These are phyloP conservation scores for Rhorus exstirpatorius DNA, from an alignment of 2,888 invertebrate species.

Conservation along the genomic window DNA sequence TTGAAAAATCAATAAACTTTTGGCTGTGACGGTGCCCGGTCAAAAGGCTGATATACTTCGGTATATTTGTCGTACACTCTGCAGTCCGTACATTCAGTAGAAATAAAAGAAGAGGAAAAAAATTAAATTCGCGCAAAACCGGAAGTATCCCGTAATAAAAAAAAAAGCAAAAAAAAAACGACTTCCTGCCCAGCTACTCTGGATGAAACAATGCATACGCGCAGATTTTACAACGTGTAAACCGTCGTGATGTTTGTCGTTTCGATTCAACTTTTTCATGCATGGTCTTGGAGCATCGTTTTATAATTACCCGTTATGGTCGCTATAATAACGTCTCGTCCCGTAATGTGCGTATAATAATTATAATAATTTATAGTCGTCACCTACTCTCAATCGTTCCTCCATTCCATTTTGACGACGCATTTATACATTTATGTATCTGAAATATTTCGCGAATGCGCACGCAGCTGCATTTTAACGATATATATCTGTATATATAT, in stretches of 20 bases:
- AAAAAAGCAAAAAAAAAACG: slow-evolving; percentile 75
- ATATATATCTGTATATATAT: neutral
- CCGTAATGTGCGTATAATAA: slow-evolving; percentile 11
- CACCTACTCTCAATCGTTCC: slow-evolving; percentile 22
- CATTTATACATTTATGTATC: too few relatives aligned
- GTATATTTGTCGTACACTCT: slow-evolving; percentile 10
- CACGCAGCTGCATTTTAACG: neutral
- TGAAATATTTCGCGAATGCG: neutral
- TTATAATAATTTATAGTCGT: slow-evolving; percentile 26
- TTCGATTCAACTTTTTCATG: slow-evolving; percentile 22
- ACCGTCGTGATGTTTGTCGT: slow-evolving; percentile 17
- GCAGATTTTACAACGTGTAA: slow-evolving; percentile 59
- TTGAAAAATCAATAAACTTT: neutral
- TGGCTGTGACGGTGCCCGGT: slow-evolving; percentile 14
- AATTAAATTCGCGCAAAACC: slow-evolving; percentile 71
- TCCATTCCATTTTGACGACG: slow-evolving; percentile 48
- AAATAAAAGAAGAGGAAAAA: slow-evolving; percentile 66
- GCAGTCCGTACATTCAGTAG: slow-evolving; percentile 6
- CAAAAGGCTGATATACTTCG: slow-evolving; percentile 3
- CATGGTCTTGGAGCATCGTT: slow-evolving; percentile 25
- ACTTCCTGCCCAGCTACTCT: slow-evolving; percentile 78
- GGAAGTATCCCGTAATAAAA: slow-evolving; percentile 83
- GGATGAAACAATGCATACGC: slow-evolving; percentile 80
- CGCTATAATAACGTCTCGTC: slow-evolving; percentile 46
- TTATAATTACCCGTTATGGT: slow-evolving; percentile 54